Evolutionary conservation across 2,113 vertebrate genomes (phyloP).

Genomic region (Strigops habroptila): DNA sequence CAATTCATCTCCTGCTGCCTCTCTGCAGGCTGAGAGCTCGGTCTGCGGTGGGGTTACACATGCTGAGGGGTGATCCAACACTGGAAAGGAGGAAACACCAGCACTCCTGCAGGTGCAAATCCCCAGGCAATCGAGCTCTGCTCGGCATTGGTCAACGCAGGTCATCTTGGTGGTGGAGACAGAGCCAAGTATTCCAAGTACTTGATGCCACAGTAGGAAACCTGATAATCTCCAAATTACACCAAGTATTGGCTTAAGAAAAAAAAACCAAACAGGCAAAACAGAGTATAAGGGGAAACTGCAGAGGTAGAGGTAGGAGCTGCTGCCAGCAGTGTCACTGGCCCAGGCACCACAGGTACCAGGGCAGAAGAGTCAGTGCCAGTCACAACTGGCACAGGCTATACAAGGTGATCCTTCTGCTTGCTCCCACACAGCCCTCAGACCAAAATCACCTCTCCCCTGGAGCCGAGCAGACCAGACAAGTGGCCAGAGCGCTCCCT

Average conservation of each 20-base stretch:
- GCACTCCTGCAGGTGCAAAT: neutral
- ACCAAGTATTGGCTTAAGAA: neutral
- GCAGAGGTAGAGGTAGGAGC: neutral
- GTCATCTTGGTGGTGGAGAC: neutral
- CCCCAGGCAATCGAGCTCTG: neutral
- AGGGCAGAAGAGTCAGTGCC: neutral
- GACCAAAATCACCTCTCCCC: neutral
- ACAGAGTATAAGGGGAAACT: neutral
- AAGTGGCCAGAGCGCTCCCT: neutral
- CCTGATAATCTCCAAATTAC: neutral
- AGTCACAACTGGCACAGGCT: neutral
- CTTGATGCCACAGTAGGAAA: neutral
- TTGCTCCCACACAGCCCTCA: neutral
- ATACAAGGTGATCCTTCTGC: neutral
- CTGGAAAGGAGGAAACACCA: fast-evolving
- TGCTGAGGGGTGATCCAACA: fast-evolving
- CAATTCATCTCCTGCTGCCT: neutral
- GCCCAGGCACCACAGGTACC: neutral
- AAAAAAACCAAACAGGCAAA: neutral
- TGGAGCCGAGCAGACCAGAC: fast-evolving
- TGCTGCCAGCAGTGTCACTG: neutral
- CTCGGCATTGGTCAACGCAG: neutral
- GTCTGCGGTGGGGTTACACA: neutral
- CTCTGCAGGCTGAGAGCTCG: fast-evolving
- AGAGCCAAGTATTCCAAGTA: neutral